Evolutionary conservation across 2,888 invertebrate genomes (phyloP).

Genomic region (Timema podura): DNA sequence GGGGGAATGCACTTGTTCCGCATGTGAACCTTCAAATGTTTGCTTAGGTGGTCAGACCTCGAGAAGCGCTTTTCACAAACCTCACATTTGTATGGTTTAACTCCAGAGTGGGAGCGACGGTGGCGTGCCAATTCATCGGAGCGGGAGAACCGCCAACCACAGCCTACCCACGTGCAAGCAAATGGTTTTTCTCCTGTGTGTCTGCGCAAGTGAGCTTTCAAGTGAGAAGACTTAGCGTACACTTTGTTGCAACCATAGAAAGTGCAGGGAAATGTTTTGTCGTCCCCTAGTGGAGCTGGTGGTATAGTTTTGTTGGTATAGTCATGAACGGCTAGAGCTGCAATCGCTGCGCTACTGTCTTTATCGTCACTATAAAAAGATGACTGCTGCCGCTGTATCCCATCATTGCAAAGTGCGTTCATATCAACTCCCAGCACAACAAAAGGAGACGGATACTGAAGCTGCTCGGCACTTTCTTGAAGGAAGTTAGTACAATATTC

Average conservation of each 20-base stretch:
- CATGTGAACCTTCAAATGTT: slow-evolving; percentile 83
- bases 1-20: slow-evolving; percentile 43
- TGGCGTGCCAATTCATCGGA: slow-evolving; percentile 93
- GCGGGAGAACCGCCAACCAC: slow-evolving; percentile 89
- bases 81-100: slow-evolving; percentile 87
- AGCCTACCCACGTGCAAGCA: slow-evolving; percentile 60
- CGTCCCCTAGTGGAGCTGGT: slow-evolving; percentile 40
- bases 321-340: slow-evolving; percentile 29
- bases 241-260: slow-evolving; percentile 70
- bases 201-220: slow-evolving; percentile 81
- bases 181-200: slow-evolving; percentile 60
- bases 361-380: no score
- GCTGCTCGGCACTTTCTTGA: slow-evolving; percentile 44
- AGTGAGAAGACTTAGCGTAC: slow-evolving; percentile 85
- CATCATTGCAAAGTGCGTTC: slow-evolving; percentile 39
- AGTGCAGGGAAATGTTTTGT: slow-evolving; percentile 64
- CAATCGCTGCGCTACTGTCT: not conserved
- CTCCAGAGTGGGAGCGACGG: slow-evolving; percentile 89
- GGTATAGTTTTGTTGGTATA: slow-evolving; percentile 29
- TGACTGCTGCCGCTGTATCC: no score
- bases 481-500: slow-evolving; percentile 53
- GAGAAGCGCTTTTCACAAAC: slow-evolving; percentile 88
- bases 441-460: slow-evolving; percentile 42
- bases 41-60: slow-evolving; percentile 88
- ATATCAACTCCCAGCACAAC: slow-evolving; percentile 46